Evolutionary conservation across 2,797 vertebrate genomes (phyloP).

Genomic region (Telmatherina bonti): DNA sequence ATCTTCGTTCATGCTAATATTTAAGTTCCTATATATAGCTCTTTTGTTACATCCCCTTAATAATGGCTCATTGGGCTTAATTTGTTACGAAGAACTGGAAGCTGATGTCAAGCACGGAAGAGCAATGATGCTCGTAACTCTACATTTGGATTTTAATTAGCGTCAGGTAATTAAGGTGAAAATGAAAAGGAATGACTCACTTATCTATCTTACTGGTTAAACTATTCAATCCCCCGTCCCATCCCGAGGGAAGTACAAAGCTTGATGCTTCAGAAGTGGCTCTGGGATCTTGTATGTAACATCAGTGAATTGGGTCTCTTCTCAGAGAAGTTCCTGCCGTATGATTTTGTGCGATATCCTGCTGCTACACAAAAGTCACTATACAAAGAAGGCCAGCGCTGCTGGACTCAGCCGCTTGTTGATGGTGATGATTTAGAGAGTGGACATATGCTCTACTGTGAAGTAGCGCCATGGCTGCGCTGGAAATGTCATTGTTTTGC

Average conservation of each 20-base stretch:
- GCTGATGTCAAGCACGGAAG: constrained; percentile 19
- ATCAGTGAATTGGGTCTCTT: not conserved
- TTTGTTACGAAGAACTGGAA: constrained; percentile 49
- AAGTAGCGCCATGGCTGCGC: not conserved
- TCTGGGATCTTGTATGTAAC: not conserved
- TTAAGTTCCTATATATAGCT: constrained; percentile 37
- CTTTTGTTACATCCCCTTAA: constrained; percentile 38
- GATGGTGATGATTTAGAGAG: constrained; percentile 13
- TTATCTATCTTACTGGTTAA: constrained; percentile 14
- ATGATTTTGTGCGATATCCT: not conserved
- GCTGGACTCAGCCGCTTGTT: not conserved
- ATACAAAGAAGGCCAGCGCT: not conserved
- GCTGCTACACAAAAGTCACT: not conserved
- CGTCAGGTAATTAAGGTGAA: constrained; percentile 10
- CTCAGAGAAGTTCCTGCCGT: not conserved
- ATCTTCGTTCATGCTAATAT: constrained; percentile 34
- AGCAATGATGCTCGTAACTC: constrained; percentile 8
- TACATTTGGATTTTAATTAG: constrained; percentile 10
- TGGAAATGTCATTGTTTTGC: not conserved
- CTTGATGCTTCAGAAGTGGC: not conserved
- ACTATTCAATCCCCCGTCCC: not conserved
- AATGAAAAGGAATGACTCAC: constrained; percentile 5
- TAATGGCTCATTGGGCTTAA: constrained; percentile 39
- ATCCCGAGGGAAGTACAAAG: not conserved
- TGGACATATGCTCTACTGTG: not conserved